Conservation (phyloP, 2,797 vertebrate species). For the Lepus oiostolus region DNA sequence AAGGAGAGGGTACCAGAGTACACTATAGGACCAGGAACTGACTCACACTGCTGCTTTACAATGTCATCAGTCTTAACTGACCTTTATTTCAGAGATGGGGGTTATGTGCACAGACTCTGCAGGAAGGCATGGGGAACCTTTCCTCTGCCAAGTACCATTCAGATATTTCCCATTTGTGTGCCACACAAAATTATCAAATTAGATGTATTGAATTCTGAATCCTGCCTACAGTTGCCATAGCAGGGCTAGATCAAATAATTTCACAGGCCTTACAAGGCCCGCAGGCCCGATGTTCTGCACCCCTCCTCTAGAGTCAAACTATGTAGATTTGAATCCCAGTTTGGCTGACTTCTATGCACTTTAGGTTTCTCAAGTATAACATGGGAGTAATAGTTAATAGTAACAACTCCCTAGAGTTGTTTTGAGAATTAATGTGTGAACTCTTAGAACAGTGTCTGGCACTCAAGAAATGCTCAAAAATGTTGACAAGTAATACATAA, state of each 20-base stretch:
- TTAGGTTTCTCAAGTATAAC: slow-evolving; percentile 49
- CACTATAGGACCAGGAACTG: neutral
- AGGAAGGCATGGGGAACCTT: no score
- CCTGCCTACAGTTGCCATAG: no score
- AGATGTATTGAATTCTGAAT: no score
- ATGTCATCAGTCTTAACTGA: neutral
- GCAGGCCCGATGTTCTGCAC: no score
- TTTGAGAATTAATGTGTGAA: slow-evolving; percentile 14
- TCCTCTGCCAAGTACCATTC: no score
- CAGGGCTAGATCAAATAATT: no score
- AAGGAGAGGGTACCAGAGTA: neutral
- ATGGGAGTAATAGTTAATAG: neutral
- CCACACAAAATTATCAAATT: no score
- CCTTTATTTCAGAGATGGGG: neutral
- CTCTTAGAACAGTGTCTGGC: neutral
- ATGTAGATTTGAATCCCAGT: neutral
- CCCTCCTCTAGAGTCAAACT: neutral
- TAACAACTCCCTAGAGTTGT: neutral
- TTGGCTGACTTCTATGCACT: neutral
- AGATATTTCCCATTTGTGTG: no score
- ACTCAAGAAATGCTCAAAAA: slow-evolving; percentile 46
- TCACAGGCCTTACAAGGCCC: no score
- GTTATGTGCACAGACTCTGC: neutral
- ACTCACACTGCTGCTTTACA: neutral
- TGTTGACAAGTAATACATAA: neutral